These are phyloP conservation scores for Larimichthys crocea DNA, from an alignment of 2,113 vertebrate genomes.

Conservation along the genomic window DNA sequence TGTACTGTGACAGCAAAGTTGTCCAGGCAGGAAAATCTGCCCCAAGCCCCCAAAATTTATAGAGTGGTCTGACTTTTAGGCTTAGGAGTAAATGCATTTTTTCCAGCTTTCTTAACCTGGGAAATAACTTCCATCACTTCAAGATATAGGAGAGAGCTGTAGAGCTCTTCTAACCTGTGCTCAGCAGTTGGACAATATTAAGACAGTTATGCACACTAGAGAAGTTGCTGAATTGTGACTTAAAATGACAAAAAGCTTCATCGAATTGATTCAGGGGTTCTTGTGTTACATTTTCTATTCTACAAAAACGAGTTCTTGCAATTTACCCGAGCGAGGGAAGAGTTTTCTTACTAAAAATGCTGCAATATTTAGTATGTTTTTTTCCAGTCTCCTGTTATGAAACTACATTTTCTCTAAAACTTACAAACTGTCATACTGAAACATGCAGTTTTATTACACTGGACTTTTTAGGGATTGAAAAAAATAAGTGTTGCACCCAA, in stretches of 20 bases:
- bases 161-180: neutral
- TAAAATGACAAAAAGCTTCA: neutral
- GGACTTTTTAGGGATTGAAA: neutral
- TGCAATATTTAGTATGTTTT: neutral
- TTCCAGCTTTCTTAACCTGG: neutral
- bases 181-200: conserved; percentile 3
- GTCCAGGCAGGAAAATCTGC: neutral
- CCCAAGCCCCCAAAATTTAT: neutral
- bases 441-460: neutral
- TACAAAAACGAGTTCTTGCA: neutral
- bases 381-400: no score
- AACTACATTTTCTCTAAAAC: neutral
- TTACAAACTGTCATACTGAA: neutral
- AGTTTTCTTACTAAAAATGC: neutral
- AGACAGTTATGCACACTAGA: neutral
- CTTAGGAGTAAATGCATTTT: neutral
- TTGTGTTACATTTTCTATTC: no score
- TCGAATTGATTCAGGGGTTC: neutral
- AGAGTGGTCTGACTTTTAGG: neutral
- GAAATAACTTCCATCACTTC: neutral
- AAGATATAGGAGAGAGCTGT: neutral
- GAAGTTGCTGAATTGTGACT: neutral
- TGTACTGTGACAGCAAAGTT: neutral
- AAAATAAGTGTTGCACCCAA: neutral
- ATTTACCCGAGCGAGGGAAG: neutral